Evolutionary conservation across 2,797 vertebrate genomes (phyloP).

Genomic region (Acipenser ruthenus): DNA sequence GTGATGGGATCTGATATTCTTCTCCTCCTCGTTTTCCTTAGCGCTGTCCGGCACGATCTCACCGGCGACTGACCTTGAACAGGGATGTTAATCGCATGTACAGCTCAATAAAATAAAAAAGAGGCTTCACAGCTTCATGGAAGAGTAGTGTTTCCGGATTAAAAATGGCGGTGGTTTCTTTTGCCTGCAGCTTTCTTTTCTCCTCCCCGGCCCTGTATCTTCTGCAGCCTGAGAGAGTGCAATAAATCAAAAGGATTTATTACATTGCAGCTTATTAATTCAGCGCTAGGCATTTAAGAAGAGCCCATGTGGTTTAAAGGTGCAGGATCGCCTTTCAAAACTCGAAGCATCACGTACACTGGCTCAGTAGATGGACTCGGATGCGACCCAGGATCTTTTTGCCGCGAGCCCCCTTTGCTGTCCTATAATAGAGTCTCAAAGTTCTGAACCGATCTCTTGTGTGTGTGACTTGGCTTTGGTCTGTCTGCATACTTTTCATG

Average conservation of each 20-base stretch:
- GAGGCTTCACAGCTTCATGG: conserved; percentile 17
- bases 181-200: conserved; percentile 5
- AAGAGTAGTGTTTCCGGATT: conserved; percentile 24
- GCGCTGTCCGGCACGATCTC: conserved; percentile 14
- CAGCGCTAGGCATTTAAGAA: conserved; percentile 47
- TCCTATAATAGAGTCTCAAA: too few relatives aligned
- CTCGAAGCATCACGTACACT: too few relatives aligned
- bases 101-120: conserved; percentile 23
- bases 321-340: conserved; percentile 23
- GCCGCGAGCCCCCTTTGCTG: too few relatives aligned
- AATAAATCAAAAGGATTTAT: conserved; percentile 61
- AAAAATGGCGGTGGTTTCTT: conserved; percentile 21
- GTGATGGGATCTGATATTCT: conserved; percentile 13
- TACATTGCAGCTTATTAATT: conserved; percentile 57
- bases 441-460: too few relatives aligned
- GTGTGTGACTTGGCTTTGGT: too few relatives aligned
- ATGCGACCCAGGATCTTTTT: too few relatives aligned
- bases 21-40: not conserved
- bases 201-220: conserved; percentile 15
- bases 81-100: conserved; percentile 24
- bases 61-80: conserved; percentile 13
- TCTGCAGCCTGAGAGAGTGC: conserved; percentile 46
- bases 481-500: too few relatives aligned
- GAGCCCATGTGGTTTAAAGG: conserved; percentile 52
- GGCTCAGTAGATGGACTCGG: too few relatives aligned